Evolutionary conservation across 2,797 vertebrate genomes (phyloP), one percentile per base, ranked within the genome.

Genomic region (Manis javanica): DNA sequence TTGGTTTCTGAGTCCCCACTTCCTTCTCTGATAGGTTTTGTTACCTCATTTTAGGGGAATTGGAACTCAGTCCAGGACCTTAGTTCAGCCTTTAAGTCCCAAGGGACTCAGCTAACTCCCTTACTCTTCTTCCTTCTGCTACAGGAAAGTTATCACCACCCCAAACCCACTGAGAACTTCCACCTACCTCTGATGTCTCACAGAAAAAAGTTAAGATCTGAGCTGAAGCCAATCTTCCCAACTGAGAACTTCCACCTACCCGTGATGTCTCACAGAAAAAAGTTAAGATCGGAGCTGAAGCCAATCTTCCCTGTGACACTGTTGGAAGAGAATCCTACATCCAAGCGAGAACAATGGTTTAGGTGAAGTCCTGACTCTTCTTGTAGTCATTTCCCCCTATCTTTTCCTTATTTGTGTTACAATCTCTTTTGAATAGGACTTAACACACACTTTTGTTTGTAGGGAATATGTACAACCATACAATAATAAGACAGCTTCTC

Each of bases 291-390:
- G 79, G 75, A 24, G 26, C 46, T 87, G 61, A 97, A 91, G 87
- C 34, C 94, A 71, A 0, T 81, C 53, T 97, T 97, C 46, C 21
- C 72, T 42, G 0, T 97, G 81, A 96, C 63, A 37, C 16, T 26
- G 46, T 4, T 18, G 16, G 87, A 87, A 46, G 9, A 46, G 0
- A 84, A 94, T 23, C 29, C 90, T 29, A 51, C 37, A 68, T 53
- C 82, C 46, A 97, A 79, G n/a, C 7, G 0, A 87, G 81, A 94
- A 16, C 98, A 97, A 31, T 97, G 96, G 98, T 98, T 97, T 84
- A 97, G 98, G 98, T 98, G 59, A 97, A 89, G 39, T 64, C 15
- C 31, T 21, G 16, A 31, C 42, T 90, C 53, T 84, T 79, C 8
- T 19, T 31, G 13, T 63, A 19, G 51, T 39, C 34, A 7, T 21